Evolutionary conservation across 2,888 invertebrate species (phyloP), one percentile per base, ranked within the genome.

Genomic region (Drosophila vallismaia): DNA sequence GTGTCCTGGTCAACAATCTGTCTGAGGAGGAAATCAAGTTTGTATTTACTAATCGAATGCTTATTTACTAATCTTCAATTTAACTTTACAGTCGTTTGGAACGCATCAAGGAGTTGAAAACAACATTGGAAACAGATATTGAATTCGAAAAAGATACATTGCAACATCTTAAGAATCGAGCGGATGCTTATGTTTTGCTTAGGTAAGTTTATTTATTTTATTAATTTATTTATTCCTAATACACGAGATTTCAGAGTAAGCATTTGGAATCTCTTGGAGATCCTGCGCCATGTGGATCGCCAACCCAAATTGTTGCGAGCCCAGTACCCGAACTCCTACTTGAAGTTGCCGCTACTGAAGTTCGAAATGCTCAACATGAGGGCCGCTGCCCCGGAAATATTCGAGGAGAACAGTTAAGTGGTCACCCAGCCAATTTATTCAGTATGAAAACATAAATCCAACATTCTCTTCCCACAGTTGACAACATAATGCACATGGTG

Each of bases 281-380:
- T 90, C 9, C 57, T 92, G 24, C 81, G 89, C 1, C 80, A 91
- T 62, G 88, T 92, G 0, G 88, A 89, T 57, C 86, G 88, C 0
- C 71, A 77, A 8, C 63, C 77, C 0, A 86, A 79, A 42, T 6
- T 75, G 0, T 26, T 83, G 9, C 82, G 76, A 2, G 29, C 84
- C 0, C 59, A 70, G n/a, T 92, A 91, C 85, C 91, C 91, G 0
- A 89, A 81, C 36, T 75, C 83, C 0, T 88, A 91, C 59, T 71
- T 92, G 10, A 89, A 89, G 57, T 64, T 92, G 36, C 91, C 91
- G 2, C 68, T 92, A 4, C 70, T 92, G 1, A 91, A 89, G 50
- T 92, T 91, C 40, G 89, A 90, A 55, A 86, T 88, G 80, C 75
- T 89, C 0, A 83, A 80, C 14, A 84, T 88, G 79, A 81, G 81